phyloP scores from a whole-genome alignment of 2,113 vertebrate genomes.

The Hippocampus mohnikei region DNA sequence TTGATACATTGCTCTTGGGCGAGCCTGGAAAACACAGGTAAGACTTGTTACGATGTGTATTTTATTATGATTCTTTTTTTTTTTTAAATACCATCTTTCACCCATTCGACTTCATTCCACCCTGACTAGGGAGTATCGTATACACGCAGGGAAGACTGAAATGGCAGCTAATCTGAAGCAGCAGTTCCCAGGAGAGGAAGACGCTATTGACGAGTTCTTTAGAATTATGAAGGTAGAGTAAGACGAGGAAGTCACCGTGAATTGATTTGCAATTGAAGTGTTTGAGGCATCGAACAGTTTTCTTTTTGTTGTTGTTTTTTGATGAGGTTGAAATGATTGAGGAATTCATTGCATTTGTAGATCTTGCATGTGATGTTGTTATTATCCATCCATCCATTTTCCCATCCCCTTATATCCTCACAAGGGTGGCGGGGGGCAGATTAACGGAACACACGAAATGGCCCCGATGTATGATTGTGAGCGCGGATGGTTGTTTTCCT shows the following conservation, averaged over 20 bases:
- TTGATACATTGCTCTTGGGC: conserved; percentile 71
- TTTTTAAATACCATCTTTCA: not conserved
- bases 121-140: conserved; percentile 55
- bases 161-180: conserved; percentile 69
- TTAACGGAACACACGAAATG: no score
- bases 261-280: not conserved
- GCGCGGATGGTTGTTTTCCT: no score
- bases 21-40: conserved; percentile 50
- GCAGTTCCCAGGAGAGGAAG: conserved; percentile 75
- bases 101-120: not conserved
- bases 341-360: no score
- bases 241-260: not conserved
- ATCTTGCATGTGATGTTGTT: no score
- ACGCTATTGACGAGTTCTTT: conserved; percentile 76
- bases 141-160: conserved; percentile 72
- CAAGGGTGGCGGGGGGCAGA: no score
- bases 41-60: not conserved
- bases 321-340: no score
- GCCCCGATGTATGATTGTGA: no score
- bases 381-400: no score
- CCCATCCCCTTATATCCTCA: no score
- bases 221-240: conserved; percentile 74
- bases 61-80: no score
- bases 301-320: no score
- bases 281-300: not conserved